Evolutionary conservation across 2,113 vertebrate genomes (phyloP).

Genomic region (Otocyon megalotis): DNA sequence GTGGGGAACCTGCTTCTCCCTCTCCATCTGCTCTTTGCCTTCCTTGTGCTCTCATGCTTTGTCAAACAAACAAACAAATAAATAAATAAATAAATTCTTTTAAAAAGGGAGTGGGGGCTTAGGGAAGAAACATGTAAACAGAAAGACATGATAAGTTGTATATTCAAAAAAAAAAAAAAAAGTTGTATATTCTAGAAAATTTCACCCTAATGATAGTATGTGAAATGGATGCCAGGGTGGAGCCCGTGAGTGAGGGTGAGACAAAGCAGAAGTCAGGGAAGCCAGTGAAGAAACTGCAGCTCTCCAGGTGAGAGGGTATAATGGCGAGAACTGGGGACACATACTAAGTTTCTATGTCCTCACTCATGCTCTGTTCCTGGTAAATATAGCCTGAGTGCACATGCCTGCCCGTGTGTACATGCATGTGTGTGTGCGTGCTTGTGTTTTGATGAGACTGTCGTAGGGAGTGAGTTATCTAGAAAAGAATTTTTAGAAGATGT

Average conservation of each 20-base stretch:
- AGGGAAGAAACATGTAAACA: not conserved
- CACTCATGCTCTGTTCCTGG: not conserved
- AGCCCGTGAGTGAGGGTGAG: not conserved
- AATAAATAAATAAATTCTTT: no score
- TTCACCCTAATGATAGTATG: not conserved
- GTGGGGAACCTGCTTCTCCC: no score
- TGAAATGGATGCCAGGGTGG: not conserved
- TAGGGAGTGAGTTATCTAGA: not conserved
- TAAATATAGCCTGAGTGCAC: not conserved
- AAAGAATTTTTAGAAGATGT: not conserved
- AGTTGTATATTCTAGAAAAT: slow-evolving; percentile 8
- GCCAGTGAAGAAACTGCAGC: not conserved
- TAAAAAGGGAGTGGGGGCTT: no score
- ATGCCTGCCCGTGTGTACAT: not conserved
- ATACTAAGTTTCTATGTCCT: not conserved
- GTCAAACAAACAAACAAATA: no score
- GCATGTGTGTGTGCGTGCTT: no score
- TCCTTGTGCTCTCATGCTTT: no score
- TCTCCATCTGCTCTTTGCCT: no score
- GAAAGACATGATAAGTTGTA: not conserved
- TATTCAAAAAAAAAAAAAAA: no score
- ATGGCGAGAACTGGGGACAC: not conserved
- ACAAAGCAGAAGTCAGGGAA: not conserved
- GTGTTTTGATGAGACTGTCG: not conserved
- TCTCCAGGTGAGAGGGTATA: not conserved